phyloP scores from a whole-genome alignment of 1,140 invertebrate genomes.

The Saccostrea echinata region DNA sequence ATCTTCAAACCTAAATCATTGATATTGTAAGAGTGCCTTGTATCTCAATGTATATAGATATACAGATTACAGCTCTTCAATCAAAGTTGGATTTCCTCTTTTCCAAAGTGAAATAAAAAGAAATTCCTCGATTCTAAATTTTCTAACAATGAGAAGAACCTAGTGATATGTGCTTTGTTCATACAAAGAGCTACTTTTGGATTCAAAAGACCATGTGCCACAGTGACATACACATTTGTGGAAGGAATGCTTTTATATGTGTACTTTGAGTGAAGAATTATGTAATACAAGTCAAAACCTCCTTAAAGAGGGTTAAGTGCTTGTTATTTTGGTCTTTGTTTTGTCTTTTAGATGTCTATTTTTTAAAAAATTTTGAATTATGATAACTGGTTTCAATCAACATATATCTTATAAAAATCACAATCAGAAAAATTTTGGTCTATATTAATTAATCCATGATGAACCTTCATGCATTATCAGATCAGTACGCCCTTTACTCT shows the following conservation, averaged over 20 bases:
- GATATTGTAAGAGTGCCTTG: slow-evolving; percentile 1
- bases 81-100: background rate
- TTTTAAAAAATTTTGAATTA: background rate
- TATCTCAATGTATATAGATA: background rate
- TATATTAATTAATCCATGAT: too few species aligned
- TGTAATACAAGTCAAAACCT: background rate
- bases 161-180: background rate
- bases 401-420: background rate
- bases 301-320: background rate
- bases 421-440: background rate
- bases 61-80: background rate
- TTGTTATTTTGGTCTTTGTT: background rate
- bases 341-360: background rate
- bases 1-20: background rate
- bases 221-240: background rate
- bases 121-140: slow-evolving; percentile 19
- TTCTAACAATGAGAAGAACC: background rate
- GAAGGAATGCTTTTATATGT: slow-evolving; percentile 29
- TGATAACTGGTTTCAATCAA: background rate
- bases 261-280: background rate
- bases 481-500: too few species aligned
- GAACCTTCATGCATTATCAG: too few species aligned
- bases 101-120: background rate
- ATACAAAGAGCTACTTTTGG: background rate
- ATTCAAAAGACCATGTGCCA: slow-evolving; percentile 18